Percentiles rank a stretch among this genome's conserved stretches.
phyloP scores from a whole-genome alignment of 2,113 vertebrate species.

The Salvator merianae region DNA sequence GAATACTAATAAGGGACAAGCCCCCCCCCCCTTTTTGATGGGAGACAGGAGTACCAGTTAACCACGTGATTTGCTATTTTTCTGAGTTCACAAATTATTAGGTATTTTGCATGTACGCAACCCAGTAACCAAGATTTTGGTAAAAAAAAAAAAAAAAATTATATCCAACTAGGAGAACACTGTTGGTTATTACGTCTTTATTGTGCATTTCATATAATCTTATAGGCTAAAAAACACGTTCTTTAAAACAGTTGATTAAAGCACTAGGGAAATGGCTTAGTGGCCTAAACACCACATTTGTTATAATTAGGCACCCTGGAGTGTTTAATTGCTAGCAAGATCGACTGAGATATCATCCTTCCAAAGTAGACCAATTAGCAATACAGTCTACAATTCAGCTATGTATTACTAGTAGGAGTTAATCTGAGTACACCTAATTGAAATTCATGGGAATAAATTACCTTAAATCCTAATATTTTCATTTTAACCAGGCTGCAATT shows the following conservation, averaged over 20 bases:
- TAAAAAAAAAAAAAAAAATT: constrained; percentile 59
- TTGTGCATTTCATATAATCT: constrained; percentile 46
- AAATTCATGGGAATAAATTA: constrained; percentile 6
- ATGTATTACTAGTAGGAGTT: constrained; percentile 1
- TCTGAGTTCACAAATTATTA: not conserved
- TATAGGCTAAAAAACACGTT: constrained; percentile 41
- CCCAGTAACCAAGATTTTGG: constrained; percentile 38
- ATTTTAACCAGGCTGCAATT: not conserved
- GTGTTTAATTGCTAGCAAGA: constrained; percentile 55
- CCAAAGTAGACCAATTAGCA: constrained; percentile 35
- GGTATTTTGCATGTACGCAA: not conserved
- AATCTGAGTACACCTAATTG: constrained; percentile 6
- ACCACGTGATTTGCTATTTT: not conserved
- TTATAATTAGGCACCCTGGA: constrained; percentile 59
- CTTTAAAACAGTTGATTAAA: constrained; percentile 66
- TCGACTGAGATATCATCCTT: constrained; percentile 46
- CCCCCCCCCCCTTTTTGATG: not conserved
- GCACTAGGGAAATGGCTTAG: constrained; percentile 44
- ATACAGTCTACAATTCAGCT: not conserved
- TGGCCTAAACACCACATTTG: constrained; percentile 33
- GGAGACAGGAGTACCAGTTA: not conserved
- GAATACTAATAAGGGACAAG: not conserved
- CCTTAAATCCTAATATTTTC: not conserved
- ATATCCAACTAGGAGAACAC: constrained; percentile 45
- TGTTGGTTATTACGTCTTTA: constrained; percentile 60